phyloP scores from a whole-genome alignment of 2,888 invertebrate species.

The Orthosia gracilis region DNA sequence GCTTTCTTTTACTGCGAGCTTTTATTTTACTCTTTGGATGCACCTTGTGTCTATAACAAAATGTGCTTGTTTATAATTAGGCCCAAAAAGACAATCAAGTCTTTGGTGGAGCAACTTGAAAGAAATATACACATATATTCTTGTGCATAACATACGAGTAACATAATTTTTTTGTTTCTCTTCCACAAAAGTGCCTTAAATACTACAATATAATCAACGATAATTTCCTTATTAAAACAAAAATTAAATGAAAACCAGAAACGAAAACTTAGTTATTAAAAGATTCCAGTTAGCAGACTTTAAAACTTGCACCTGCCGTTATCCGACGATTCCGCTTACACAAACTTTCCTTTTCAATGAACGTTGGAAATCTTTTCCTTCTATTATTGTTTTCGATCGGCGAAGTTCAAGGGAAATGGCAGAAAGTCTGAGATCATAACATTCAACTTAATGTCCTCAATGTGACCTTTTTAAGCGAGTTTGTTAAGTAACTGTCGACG shows the following conservation, averaged over 20 bases:
- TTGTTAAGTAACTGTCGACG: constrained; percentile 50
- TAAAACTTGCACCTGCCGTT: constrained; percentile 79
- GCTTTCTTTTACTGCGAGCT: not conserved
- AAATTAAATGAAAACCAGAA: not conserved
- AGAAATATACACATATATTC: too few species aligned
- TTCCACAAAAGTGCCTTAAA: too few species aligned
- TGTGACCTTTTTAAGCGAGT: constrained; percentile 53
- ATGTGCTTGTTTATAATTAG: not conserved
- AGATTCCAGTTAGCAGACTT: constrained; percentile 58
- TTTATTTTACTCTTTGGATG: not conserved
- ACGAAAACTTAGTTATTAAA: constrained; percentile 29
- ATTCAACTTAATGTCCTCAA: constrained; percentile 59
- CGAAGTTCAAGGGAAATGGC: constrained; percentile 77
- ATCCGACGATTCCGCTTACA: constrained; percentile 67
- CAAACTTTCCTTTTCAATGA: constrained; percentile 88
- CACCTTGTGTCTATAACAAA: not conserved
- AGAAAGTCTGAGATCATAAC: constrained; percentile 55
- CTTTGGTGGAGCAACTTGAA: too few species aligned
- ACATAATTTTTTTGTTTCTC: too few species aligned
- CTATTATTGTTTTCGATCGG: constrained; percentile 89
- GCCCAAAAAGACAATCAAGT: too few species aligned
- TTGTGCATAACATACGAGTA: too few species aligned
- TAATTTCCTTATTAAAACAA: not conserved
- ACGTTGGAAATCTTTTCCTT: constrained; percentile 87
- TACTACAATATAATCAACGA: not conserved